Evolutionary conservation across 2,797 vertebrate genomes (phyloP).

Genomic region (Microctenopoma steveboyesi): DNA sequence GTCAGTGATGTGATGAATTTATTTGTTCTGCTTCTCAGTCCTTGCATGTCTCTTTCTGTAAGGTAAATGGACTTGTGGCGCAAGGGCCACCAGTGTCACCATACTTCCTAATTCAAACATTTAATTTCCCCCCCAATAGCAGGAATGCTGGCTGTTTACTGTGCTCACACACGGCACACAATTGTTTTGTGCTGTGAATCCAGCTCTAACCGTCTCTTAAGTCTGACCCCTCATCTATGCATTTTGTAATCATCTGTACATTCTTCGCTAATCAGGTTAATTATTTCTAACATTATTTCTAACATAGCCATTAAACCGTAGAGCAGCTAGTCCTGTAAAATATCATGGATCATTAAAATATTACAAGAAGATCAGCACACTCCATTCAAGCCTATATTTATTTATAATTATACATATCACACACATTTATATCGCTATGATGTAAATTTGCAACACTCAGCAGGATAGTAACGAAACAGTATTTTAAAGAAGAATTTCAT

Average conservation of each 20-base stretch:
- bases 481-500: too few species aligned
- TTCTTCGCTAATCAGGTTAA: conserved; percentile 12
- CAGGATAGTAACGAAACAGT: too few species aligned
- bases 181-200: not conserved
- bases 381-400: too few species aligned
- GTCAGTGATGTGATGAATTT: conserved; percentile 40
- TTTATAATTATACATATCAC: too few species aligned
- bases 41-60: conserved; percentile 20
- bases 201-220: conserved; percentile 2
- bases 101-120: conserved; percentile 12
- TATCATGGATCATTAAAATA: not conserved
- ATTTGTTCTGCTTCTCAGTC: conserved; percentile 20
- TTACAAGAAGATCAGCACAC: not conserved
- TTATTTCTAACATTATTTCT: conserved; percentile 23
- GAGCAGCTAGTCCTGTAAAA: not conserved
- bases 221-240: conserved; percentile 7
- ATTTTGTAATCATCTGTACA: conserved; percentile 11
- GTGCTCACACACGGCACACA: not conserved
- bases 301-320: conserved; percentile 14
- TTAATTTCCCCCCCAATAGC: conserved; percentile 24
- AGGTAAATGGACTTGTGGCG: not conserved
- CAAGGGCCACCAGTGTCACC: too few species aligned
- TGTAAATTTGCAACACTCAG: too few species aligned
- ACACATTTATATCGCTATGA: too few species aligned
- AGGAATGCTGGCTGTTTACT: conserved; percentile 3